Base-by-base conservation (phyloP, 2,113 vertebrate genomes). In the Ammodramus savannarum region DNA sequence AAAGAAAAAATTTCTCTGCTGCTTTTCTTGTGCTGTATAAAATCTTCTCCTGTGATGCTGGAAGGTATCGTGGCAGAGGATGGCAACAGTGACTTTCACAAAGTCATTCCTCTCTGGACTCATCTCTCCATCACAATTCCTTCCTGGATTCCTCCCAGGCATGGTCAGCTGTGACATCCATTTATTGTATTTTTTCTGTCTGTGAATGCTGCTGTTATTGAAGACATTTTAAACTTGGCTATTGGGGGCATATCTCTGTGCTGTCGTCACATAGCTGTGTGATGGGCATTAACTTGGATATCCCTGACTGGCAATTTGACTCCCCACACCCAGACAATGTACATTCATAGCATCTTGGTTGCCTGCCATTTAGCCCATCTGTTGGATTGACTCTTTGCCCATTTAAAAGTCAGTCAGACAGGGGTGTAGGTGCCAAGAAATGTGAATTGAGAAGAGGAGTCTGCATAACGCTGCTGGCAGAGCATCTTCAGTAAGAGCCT, bases 391-490 rank as follows among this genome's bases (percentile, higher is more conserved):
- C 82, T 95, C 90, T 89, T 81, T 95, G 90, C 94, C 95, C 31
- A 1, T 87, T 94, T 94, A 92, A 88, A 95, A 96, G 86, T 96
- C 96, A 97, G 95, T 89, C 90, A 96, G 96, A 94, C 89, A 89
- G 46, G 92, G 81, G 54, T 78, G 48, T 87, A 73, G 78, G 67
- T 85, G 94, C 96, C 96, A 97, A 96, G 94, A 94, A 90, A 91
- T 85, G 90, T 69, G 95, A 82, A 90, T 90, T 91, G 92, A 90
- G 95, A 93, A 95, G 90, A 77, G 74, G 76, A 96, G 84, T 63
- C 92, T 97, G 92, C 83, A 49, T 73, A 89, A 71, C 9, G 0
- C 69, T 95, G 77, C 86, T 95, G 89, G 94, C 96, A 96, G 86
- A 87, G 63, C 67, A 52, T 91, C 93, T 94, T 79, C 92, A 1